Evolutionary conservation across 53 echinoderm and acorn worm genomes (phyloP).

Genomic region (Holothuria leucospilota): DNA sequence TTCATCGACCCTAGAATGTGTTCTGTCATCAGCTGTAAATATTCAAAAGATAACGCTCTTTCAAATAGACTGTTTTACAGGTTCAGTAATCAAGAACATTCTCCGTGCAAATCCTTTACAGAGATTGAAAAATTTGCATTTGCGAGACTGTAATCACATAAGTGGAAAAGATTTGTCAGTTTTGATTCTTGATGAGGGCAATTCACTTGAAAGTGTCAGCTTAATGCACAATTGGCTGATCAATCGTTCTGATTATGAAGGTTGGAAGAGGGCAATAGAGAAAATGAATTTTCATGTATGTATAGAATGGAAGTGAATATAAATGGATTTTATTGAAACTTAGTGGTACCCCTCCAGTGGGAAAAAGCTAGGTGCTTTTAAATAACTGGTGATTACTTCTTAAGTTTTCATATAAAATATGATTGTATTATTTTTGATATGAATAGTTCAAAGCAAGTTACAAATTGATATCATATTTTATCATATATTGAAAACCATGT

Average conservation of each 20-base stretch:
- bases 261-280: background rate
- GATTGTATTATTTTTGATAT: too few species aligned
- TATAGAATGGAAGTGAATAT: conserved; percentile 11
- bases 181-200: background rate
- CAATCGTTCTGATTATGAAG: conserved; percentile 16
- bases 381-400: too few species aligned
- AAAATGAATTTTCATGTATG: conserved; percentile 3
- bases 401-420: too few species aligned
- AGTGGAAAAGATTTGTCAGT: conserved; percentile 10
- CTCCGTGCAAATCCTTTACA: background rate
- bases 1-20: background rate
- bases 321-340: background rate
- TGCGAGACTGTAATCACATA: conserved; percentile 31
- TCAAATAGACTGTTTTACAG: conserved; percentile 32
- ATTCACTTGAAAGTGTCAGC: conserved; percentile 22
- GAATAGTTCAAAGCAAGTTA: too few species aligned
- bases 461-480: too few species aligned
- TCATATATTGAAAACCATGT: too few species aligned
- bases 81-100: background rate
- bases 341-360: too few species aligned
- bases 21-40: background rate
- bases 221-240: conserved; percentile 31
- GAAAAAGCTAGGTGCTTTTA: too few species aligned
- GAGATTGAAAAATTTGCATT: background rate
- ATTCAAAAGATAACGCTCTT: background rate